Conservation (phyloP, 1,140 invertebrate genomes). For the Lamellibrachia luymesi region DNA sequence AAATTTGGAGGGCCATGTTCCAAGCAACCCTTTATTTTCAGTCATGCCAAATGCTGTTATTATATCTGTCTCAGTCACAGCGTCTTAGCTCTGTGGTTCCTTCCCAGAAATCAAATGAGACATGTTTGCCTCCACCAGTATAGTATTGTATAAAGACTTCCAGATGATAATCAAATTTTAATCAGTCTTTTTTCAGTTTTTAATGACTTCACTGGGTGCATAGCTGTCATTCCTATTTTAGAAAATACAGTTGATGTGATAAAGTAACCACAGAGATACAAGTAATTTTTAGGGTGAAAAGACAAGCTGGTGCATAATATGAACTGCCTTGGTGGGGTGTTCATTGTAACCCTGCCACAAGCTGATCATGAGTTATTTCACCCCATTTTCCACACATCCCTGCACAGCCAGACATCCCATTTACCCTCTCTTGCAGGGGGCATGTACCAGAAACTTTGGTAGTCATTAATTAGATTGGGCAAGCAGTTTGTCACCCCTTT, state of each 20-base stretch:
- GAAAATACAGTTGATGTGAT: background rate
- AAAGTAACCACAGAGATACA: background rate
- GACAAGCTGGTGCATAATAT: background rate
- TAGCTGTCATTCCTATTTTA: background rate
- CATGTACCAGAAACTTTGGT: background rate
- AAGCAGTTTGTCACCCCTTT: background rate
- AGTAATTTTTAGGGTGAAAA: background rate
- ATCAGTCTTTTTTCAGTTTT: background rate
- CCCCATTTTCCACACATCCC: background rate
- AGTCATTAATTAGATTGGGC: background rate
- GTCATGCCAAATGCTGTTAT: no score
- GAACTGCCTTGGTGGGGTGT: background rate
- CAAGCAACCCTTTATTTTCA: no score
- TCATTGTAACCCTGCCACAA: background rate
- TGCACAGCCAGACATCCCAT: background rate
- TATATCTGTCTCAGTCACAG: no score
- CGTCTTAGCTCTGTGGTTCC: no score
- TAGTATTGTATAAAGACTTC: background rate
- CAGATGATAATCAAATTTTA: background rate
- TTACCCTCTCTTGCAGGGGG: background rate
- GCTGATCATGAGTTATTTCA: background rate
- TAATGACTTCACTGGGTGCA: background rate
- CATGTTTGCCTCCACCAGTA: no score
- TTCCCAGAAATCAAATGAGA: no score
- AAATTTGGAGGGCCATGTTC: no score